These are phyloP conservation scores for Heliconius hewitsoni DNA, from an alignment of 1,140 invertebrate species.

Conservation along the genomic window DNA sequence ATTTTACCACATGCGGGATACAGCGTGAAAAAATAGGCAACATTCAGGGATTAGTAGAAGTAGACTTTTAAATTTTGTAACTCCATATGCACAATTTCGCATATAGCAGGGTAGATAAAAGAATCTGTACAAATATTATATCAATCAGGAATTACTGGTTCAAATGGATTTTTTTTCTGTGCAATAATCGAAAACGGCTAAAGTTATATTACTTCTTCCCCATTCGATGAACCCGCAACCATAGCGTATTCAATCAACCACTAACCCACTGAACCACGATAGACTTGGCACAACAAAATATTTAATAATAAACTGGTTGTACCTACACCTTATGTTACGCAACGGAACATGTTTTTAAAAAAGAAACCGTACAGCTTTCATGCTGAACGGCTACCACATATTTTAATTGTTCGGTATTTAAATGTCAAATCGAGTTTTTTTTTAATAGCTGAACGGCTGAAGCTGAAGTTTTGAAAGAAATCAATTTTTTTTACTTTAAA, in stretches of 20 bases:
- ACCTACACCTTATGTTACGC: constrained; percentile 57
- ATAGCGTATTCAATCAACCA: not conserved
- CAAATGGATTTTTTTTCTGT: too few species aligned
- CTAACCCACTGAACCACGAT: constrained; percentile 39
- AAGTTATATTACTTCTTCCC: too few species aligned
- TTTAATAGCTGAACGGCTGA: constrained; percentile 21
- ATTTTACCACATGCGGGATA: too few species aligned
- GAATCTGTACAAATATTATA: not conserved
- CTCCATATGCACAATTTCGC: not conserved
- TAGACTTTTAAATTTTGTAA: not conserved
- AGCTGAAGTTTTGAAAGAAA: not conserved
- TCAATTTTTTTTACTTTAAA: too few species aligned
- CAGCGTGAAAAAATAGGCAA: too few species aligned
- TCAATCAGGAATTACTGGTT: too few species aligned
- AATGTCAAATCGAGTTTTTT: constrained; percentile 23
- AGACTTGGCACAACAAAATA: constrained; percentile 48
- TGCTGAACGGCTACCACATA: constrained; percentile 44
- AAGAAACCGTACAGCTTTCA: constrained; percentile 70
- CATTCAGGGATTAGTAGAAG: too few species aligned
- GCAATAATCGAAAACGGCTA: too few species aligned
- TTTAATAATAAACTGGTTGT: constrained; percentile 46
- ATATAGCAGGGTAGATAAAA: not conserved
- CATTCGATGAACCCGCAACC: not conserved
- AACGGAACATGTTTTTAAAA: constrained; percentile 57
- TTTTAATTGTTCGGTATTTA: constrained; percentile 53